These are phyloP conservation scores for Porites divaricata DNA, from an alignment of 92 coral and sea anemone genomes.

Conservation along the genomic window DNA sequence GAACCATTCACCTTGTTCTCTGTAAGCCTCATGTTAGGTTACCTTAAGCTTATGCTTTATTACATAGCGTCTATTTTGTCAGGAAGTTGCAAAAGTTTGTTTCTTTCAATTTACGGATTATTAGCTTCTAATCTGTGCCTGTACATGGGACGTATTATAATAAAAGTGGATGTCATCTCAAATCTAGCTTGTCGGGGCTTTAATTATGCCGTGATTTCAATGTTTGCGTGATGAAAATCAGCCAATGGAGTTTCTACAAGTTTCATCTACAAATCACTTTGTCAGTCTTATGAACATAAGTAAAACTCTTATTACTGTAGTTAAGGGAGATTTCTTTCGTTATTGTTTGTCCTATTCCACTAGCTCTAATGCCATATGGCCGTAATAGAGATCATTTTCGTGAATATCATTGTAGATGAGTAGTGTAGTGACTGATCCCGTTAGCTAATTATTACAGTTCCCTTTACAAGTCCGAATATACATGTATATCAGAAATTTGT, in stretches of 20 bases:
- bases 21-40: too few species aligned
- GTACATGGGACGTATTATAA: too few species aligned
- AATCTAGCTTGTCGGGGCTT: background rate
- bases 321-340: background rate
- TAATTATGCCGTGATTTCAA: background rate
- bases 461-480: background rate
- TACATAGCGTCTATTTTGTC: too few species aligned
- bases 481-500: background rate
- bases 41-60: too few species aligned
- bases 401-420: too few species aligned
- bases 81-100: too few species aligned
- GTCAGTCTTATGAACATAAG: background rate
- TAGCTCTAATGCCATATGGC: too few species aligned
- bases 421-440: background rate
- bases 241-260: constrained; percentile 14
- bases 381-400: too few species aligned
- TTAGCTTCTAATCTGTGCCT: too few species aligned
- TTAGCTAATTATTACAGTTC: background rate
- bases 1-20: too few species aligned
- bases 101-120: too few species aligned
- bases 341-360: background rate
- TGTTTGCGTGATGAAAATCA: constrained; percentile 7
- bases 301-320: background rate
- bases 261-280: background rate
- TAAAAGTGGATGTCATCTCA: background rate